Conservation (phyloP, 2,888 invertebrate genomes). For the Diadegma fenestrale region DNA sequence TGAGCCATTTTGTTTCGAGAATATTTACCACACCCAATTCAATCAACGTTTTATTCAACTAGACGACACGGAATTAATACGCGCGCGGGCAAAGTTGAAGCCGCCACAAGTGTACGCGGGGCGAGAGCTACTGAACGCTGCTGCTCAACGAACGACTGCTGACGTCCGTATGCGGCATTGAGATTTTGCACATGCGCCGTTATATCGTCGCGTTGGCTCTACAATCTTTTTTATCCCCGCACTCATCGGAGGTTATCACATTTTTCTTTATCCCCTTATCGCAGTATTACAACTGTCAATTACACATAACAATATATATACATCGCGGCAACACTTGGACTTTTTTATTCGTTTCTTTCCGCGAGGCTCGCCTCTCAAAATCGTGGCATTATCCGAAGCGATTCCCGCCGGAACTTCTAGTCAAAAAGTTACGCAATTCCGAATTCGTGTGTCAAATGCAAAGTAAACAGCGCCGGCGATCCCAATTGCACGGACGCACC, state of each 20-base stretch:
- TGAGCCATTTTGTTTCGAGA: conserved; percentile 73
- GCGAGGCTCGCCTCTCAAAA: neutral
- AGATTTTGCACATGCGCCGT: conserved; percentile 34
- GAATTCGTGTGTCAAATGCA: neutral
- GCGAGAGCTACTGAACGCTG: conserved; percentile 12
- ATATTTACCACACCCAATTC: conserved; percentile 31
- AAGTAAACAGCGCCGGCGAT: neutral
- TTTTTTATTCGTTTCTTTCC: neutral
- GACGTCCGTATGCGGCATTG: conserved; percentile 9
- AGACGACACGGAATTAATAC: neutral
- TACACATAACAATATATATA: neutral
- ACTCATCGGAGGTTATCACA: conserved; percentile 25
- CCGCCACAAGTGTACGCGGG: neutral
- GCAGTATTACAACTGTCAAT: neutral
- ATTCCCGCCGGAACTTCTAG: neutral
- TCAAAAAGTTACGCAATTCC: neutral
- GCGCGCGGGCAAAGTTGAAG: neutral
- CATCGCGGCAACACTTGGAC: neutral
- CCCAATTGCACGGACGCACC: neutral
- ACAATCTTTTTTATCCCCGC: neutral
- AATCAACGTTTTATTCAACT: conserved; percentile 49
- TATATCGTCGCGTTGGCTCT: neutral
- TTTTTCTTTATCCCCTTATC: neutral
- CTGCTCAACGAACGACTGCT: no score
- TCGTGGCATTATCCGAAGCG: neutral